Evolutionary conservation across 2,113 vertebrate genomes (phyloP).

Genomic region (Puma concolor): DNA sequence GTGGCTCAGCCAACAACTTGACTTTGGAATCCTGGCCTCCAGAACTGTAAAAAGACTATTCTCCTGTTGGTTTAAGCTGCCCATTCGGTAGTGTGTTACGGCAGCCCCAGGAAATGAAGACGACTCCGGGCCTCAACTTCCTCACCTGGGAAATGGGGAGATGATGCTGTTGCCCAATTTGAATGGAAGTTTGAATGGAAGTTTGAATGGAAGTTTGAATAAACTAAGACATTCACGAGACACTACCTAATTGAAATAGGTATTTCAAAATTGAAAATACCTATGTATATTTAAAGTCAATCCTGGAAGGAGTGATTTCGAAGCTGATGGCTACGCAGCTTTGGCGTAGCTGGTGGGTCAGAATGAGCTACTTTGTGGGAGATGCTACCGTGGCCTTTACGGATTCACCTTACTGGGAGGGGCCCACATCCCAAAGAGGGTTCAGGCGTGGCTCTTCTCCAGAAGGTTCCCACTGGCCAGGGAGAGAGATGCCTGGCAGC

Average conservation of each 20-base stretch:
- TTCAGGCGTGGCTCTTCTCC: background rate
- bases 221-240: background rate
- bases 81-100: accelerated
- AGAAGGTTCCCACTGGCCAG: background rate
- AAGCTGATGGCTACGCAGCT: background rate
- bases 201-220: background rate
- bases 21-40: background rate
- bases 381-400: background rate
- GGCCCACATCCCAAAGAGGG: background rate
- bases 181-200: background rate
- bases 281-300: background rate
- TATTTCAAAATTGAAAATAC: background rate
- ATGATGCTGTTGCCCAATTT: background rate
- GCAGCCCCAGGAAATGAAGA: background rate
- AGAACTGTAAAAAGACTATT: background rate
- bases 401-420: background rate
- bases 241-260: background rate
- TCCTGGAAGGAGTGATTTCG: background rate
- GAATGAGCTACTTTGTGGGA: background rate
- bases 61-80: background rate
- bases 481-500: background rate
- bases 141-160: background rate
- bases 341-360: background rate
- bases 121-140: background rate
- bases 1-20: background rate